Base-by-base conservation (phyloP, 2,113 vertebrate genomes). In the Apteryx mantelli region DNA sequence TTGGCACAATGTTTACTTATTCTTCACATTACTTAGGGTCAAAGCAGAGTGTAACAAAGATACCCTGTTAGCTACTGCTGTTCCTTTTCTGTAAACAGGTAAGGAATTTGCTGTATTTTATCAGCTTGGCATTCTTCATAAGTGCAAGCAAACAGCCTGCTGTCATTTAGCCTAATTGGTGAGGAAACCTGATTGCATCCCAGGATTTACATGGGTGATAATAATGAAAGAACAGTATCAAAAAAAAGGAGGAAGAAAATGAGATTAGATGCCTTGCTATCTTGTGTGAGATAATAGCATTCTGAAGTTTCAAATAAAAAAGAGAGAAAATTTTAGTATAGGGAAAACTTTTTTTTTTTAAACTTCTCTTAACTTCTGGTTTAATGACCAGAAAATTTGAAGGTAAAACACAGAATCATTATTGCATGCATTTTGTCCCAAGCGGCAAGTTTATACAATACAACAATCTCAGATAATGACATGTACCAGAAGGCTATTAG, bases 101-200 rank as follows among this genome's bases (percentile, higher is more conserved):
- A 65, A 68, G 48, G 30, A 94, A 89, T 36, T 15, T 79, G 48
- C 22, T 71, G 18, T 48, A 84, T 26, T 5, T 78, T 76, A 56
- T 63, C n/a, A 71, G 34, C 38, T 75, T 86, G 52, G 48, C 46
- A 64, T 7, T 30, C 74, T 92, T 76, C 64, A 61, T 34, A 66
- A 93, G 50, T 25, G 48, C 52, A 88, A 94, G 52, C 61, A 94
- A 96, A 69, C 68, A 92, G 68, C 46, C 61, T 93, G 77, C n/a
- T 91, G 74, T 84, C 52, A 79, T 79, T 92, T 65, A 94, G 52
- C 22, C 56, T 64, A 56, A 17, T 16, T 68, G 38, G 26, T 0
- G 0, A 92, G 64, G 25, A 96, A 63, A 10, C 4, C 21, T 66
- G 30, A 63, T 13, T 74, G 18, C 21, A 89, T 74, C 68, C 24